These are phyloP conservation scores for Drosophila neotestacea DNA, from an alignment of 2,888 invertebrate genomes.

Conservation along the genomic window DNA sequence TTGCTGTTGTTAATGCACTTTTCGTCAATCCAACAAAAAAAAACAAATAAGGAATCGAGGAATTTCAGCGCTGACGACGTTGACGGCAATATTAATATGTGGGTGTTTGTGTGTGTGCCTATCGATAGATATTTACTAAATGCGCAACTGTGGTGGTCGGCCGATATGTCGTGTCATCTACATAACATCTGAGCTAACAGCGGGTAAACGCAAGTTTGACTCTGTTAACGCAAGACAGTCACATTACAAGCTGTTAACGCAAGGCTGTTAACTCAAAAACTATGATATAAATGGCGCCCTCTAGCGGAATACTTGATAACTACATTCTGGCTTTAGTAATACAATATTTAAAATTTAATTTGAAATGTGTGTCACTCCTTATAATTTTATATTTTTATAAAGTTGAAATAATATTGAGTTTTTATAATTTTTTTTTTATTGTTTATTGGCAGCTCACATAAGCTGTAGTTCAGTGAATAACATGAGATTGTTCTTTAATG, in stretches of 20 bases:
- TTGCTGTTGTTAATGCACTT: constrained; percentile 2
- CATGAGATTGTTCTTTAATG: not conserved
- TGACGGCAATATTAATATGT: constrained; percentile 27
- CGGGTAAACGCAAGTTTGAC: not conserved
- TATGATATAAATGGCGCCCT: not conserved
- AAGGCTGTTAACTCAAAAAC: not conserved
- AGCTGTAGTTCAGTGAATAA: no score
- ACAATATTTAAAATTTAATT: not conserved
- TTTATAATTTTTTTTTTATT: no score
- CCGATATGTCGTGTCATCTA: not conserved
- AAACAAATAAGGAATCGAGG: constrained; percentile 44
- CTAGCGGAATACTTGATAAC: not conserved
- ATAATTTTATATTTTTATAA: not conserved
- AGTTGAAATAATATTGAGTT: not conserved
- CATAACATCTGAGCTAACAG: constrained; percentile 1
- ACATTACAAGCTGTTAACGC: constrained; percentile 8
- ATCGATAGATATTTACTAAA: not conserved
- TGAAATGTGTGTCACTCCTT: not conserved
- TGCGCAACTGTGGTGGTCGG: constrained; percentile 22
- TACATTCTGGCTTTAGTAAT: not conserved
- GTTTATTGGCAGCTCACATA: not conserved
- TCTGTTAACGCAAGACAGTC: not conserved
- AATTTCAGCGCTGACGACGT: constrained; percentile 46
- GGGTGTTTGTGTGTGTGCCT: not conserved
- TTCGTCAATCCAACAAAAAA: constrained; percentile 43